Percentiles rank a stretch among this genome's conserved stretches.
Evolutionary conservation across 2,797 vertebrate genomes (phyloP).

Genomic region (Ptychobarbus kaznakovi): DNA sequence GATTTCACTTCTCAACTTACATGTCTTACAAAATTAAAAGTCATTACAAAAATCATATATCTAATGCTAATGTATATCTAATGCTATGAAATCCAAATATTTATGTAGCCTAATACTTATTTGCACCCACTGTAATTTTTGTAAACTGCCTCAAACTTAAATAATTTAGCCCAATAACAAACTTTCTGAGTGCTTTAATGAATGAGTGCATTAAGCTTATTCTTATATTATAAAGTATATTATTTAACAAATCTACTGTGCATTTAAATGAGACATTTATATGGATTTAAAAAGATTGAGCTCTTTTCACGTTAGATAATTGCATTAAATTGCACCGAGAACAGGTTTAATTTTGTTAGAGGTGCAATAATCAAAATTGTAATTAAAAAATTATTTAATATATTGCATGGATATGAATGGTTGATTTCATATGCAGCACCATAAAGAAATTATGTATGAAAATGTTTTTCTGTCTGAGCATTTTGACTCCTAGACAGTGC

Average conservation of each 20-base stretch:
- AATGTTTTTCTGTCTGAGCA: not conserved
- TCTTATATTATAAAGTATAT: too few relatives aligned
- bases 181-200: not conserved
- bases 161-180: not conserved
- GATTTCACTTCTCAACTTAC: not conserved
- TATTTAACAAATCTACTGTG: not conserved
- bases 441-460: too few relatives aligned
- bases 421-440: slow-evolving; percentile 10
- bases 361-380: not conserved
- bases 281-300: slow-evolving; percentile 1
- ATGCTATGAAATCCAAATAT: not conserved
- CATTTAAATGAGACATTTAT: slow-evolving; percentile 28
- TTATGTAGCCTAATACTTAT: not conserved
- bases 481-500: not conserved
- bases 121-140: not conserved
- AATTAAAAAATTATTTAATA: slow-evolving; percentile 1
- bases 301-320: slow-evolving; percentile 31
- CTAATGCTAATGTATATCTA: too few relatives aligned
- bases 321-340: not conserved
- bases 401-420: slow-evolving; percentile 22
- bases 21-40: too few relatives aligned
- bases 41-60: not conserved
- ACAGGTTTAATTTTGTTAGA: not conserved
- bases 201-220: not conserved
- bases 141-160: not conserved